phyloP scores from a whole-genome alignment of 2,888 invertebrate genomes.

The Tenthredo notha region DNA sequence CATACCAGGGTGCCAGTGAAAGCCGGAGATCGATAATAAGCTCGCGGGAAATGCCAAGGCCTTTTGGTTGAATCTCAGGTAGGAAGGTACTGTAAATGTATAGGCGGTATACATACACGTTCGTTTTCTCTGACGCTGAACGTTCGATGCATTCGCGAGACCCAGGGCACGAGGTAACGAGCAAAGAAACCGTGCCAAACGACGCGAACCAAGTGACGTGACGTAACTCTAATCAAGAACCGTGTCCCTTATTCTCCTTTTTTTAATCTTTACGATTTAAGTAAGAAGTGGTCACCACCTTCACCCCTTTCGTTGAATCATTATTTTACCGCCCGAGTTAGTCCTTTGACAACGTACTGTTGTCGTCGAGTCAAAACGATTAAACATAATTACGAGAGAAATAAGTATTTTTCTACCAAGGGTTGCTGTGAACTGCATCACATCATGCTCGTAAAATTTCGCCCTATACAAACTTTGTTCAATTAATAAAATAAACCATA shows the following conservation, averaged over 20 bases:
- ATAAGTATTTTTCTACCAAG: slow-evolving; percentile 21
- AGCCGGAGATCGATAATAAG: slow-evolving; percentile 52
- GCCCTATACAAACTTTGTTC: neutral
- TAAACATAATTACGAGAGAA: slow-evolving; percentile 16
- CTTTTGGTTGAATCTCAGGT: slow-evolving; percentile 49
- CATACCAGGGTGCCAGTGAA: slow-evolving; percentile 43
- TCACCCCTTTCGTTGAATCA: slow-evolving; percentile 44
- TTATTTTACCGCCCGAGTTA: slow-evolving; percentile 41
- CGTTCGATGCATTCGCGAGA: slow-evolving; percentile 41
- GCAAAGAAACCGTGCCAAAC: slow-evolving; percentile 45
- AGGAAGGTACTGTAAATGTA: slow-evolving; percentile 9
- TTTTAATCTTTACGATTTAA: slow-evolving; percentile 9
- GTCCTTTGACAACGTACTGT: slow-evolving; percentile 25
- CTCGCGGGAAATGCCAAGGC: slow-evolving; percentile 47
- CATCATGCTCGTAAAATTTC: neutral
- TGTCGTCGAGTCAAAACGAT: slow-evolving; percentile 21
- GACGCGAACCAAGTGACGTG: slow-evolving; percentile 29
- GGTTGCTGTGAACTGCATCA: neutral
- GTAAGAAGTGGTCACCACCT: slow-evolving; percentile 25
- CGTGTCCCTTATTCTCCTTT: slow-evolving; percentile 27
- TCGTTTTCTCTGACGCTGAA: slow-evolving; percentile 20
- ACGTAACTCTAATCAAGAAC: slow-evolving; percentile 41
- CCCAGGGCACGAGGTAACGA: slow-evolving; percentile 33
- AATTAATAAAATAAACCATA: neutral
- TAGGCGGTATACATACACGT: neutral